Percentiles rank a stretch among this genome's conserved stretches.
phyloP scores from a whole-genome alignment of 2,113 vertebrate species.

The Entomyzon cyanotis region DNA sequence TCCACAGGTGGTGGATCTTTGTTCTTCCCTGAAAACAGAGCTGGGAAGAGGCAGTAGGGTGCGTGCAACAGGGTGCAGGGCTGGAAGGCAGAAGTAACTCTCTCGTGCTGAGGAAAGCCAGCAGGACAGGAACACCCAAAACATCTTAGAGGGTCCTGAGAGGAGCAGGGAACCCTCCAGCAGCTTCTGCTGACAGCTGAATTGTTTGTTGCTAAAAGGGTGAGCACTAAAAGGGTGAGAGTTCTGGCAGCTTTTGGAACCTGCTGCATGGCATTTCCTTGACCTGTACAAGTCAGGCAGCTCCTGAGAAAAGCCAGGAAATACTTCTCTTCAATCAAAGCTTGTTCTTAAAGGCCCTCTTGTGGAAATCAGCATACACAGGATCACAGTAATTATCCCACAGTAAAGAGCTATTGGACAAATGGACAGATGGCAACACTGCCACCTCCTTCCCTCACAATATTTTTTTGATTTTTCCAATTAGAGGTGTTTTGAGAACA shows the following conservation, averaged over 20 bases:
- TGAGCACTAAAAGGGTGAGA: background rate
- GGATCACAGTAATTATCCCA: background rate
- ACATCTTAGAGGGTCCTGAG: background rate
- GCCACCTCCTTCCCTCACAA: background rate
- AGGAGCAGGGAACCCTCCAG: background rate
- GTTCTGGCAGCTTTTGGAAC: background rate
- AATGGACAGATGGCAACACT: background rate
- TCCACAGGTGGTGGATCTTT: background rate
- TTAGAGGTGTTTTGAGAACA: background rate
- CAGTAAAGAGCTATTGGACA: background rate
- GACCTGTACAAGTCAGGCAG: background rate
- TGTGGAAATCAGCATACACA: background rate
- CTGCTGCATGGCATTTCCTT: background rate
- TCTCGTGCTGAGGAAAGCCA: background rate
- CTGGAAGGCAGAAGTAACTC: background rate
- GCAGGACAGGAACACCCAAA: background rate
- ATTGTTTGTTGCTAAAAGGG: background rate
- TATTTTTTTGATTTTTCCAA: background rate
- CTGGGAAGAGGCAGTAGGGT: background rate
- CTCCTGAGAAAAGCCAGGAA: background rate
- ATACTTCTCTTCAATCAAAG: background rate
- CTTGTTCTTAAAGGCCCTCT: background rate
- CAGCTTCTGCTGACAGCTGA: background rate
- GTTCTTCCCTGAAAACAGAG: background rate
- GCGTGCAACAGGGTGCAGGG: fast-evolving